Evolutionary conservation across 2,113 vertebrate genomes (phyloP).

Genomic region (Nymphicus hollandicus): DNA sequence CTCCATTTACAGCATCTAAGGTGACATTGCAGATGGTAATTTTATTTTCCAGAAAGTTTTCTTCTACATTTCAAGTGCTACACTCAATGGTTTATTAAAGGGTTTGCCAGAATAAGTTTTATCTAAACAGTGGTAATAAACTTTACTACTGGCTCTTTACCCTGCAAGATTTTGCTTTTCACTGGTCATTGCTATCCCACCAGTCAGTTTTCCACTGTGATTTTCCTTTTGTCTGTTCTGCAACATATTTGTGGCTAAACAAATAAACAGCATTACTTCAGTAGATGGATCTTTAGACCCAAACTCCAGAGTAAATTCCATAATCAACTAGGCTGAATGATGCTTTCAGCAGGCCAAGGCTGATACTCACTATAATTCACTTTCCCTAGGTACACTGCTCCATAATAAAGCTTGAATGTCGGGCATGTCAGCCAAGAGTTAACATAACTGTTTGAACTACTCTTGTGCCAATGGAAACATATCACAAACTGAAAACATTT

Average conservation of each 20-base stretch:
- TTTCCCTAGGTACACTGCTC: conserved; percentile 62
- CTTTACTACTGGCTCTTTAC: not conserved
- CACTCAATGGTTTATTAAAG: not conserved
- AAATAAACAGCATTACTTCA: conserved; percentile 51
- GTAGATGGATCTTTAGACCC: conserved; percentile 60
- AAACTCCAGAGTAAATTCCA: conserved; percentile 63
- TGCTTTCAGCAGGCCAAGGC: conserved; percentile 71
- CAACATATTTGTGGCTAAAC: conserved; percentile 10
- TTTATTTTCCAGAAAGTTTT: conserved; percentile 10
- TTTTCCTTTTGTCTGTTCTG: conserved; percentile 57
- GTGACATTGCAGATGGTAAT: not conserved
- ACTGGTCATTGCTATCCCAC: not conserved
- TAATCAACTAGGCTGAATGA: conserved; percentile 77
- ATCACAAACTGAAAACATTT: conserved; percentile 64
- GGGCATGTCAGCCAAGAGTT: conserved; percentile 70
- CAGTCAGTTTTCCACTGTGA: not conserved
- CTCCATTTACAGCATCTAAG: not conserved
- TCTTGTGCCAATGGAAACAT: conserved; percentile 72
- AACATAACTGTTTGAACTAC: conserved; percentile 75
- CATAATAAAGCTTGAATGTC: conserved; percentile 75
- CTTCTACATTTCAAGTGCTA: not conserved
- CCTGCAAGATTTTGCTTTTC: not conserved
- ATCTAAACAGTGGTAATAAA: not conserved
- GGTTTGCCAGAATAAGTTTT: not conserved
- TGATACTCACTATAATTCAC: conserved; percentile 76